phyloP scores from a whole-genome alignment of 2,797 vertebrate genomes.

The Hapalemur alaotrensis region DNA sequence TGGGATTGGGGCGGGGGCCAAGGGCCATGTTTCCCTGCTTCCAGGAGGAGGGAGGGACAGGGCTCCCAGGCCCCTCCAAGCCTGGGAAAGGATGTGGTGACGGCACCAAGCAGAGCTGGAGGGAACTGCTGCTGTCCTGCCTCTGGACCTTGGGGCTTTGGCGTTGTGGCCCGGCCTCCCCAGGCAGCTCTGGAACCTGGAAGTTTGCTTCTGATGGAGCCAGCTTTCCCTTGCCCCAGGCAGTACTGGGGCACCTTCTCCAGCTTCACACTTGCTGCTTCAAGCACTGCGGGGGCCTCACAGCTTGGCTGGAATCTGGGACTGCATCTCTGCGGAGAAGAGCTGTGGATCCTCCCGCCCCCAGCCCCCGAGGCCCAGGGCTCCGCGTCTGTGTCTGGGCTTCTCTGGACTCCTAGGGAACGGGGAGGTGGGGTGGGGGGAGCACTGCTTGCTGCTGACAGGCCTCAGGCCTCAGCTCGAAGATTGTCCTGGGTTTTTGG shows the following conservation, averaged over 20 bases:
- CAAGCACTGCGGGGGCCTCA: background rate
- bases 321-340: background rate
- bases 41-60: background rate
- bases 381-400: background rate
- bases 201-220: background rate
- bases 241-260: background rate
- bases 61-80: background rate
- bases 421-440: background rate
- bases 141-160: background rate
- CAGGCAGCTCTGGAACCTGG: background rate
- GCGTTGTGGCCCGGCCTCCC: background rate
- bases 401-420: background rate
- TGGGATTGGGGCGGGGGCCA: background rate
- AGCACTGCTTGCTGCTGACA: background rate
- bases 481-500: background rate
- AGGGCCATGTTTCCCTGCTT: background rate
- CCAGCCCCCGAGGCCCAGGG: background rate
- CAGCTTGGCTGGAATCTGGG: background rate
- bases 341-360: background rate
- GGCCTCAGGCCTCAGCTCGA: background rate
- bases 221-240: background rate
- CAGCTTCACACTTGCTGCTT: background rate
- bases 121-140: background rate
- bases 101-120: background rate
- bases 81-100: accelerated